Evolutionary conservation across 2,797 vertebrate species (phyloP).

Genomic region (Pangasius krempfi): DNA sequence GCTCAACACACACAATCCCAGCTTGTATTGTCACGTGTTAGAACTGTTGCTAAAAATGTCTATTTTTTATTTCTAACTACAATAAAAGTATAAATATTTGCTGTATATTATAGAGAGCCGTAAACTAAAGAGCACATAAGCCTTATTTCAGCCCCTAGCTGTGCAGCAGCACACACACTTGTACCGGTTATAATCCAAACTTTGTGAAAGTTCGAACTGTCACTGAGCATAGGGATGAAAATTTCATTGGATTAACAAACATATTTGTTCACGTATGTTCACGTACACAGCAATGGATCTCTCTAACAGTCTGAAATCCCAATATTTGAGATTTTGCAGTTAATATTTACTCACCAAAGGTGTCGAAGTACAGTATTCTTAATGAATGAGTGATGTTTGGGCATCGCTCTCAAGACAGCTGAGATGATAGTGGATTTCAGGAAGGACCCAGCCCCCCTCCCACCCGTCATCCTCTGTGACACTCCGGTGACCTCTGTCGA

Average conservation of each 20-base stretch:
- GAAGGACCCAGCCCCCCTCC: too few relatives aligned
- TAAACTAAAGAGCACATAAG: background rate
- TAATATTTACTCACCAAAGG: background rate
- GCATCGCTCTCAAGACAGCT: too few relatives aligned
- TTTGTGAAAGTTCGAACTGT: background rate
- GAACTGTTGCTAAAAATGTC: background rate
- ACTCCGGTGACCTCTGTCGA: background rate
- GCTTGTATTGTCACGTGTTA: background rate
- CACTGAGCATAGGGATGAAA: background rate
- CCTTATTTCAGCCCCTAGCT: background rate
- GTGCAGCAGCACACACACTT: background rate
- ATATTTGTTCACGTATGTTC: too few relatives aligned
- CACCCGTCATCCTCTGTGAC: too few relatives aligned
- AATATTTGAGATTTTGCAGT: background rate
- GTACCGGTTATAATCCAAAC: background rate
- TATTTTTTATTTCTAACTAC: background rate
- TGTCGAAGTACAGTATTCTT: background rate
- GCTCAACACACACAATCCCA: background rate
- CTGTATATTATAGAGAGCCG: too few relatives aligned
- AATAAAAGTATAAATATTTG: background rate
- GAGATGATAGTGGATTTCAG: too few relatives aligned
- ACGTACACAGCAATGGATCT: background rate
- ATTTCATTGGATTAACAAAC: background rate
- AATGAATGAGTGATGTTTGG: background rate
- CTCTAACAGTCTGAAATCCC: background rate